Evolutionary conservation across 2,797 vertebrate genomes (phyloP).

Genomic region (Lemur catta): DNA sequence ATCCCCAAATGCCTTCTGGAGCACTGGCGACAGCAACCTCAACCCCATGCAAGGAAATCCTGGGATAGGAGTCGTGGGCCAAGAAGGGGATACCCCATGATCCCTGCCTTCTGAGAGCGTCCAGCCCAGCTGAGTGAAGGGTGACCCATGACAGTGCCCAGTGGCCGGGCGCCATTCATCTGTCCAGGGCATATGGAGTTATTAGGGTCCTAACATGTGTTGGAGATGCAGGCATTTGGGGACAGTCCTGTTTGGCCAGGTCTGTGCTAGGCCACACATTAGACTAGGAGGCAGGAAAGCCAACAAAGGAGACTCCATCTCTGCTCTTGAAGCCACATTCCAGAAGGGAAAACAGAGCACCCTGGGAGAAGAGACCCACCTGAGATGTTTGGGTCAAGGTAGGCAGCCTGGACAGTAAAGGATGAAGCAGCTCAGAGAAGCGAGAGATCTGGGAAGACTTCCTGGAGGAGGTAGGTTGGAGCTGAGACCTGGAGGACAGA

Average conservation of each 20-base stretch:
- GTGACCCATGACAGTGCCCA: neutral
- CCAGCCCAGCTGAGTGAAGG: fast-evolving
- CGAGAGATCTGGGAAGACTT: neutral
- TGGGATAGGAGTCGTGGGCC: neutral
- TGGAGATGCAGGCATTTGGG: neutral
- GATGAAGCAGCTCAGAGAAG: neutral
- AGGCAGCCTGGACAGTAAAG: neutral
- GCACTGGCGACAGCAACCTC: neutral
- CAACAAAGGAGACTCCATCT: neutral
- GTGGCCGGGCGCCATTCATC: neutral
- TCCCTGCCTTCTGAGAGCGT: fast-evolving
- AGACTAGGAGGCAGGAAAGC: neutral
- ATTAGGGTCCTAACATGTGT: neutral
- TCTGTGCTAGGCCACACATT: neutral
- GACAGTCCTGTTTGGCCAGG: neutral
- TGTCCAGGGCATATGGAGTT: fast-evolving
- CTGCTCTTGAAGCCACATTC: neutral
- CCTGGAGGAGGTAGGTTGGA: neutral
- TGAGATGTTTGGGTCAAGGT: neutral
- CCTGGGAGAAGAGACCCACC: neutral
- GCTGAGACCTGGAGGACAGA: neutral
- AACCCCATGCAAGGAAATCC: neutral
- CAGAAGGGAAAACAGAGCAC: neutral
- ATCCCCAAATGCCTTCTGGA: neutral
- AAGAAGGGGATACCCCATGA: neutral